Base-by-base conservation (phyloP, 1,140 invertebrate species). In the Physella acuta region DNA sequence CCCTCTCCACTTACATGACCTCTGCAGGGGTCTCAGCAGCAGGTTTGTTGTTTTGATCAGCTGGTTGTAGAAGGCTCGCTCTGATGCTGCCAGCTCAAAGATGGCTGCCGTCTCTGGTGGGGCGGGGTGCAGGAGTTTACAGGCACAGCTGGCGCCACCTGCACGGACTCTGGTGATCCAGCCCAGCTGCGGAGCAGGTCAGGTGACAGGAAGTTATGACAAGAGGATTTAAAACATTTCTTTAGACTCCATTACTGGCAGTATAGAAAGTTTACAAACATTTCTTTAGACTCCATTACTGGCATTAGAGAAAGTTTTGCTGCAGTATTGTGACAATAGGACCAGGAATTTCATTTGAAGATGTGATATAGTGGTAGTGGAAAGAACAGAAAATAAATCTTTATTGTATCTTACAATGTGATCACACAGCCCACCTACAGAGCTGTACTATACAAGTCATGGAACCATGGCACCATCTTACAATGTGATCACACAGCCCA, bases 91-190 rank as follows among this genome's bases (percentile, higher is more conserved):
- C 33, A 79, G 73, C 70, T 81, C 79, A 78, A 78, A 78, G 53
- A 80, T 30, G 17, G 74, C 61, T 30, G 68, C 71, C n/a, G 68
- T 73, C 31, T 74, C 59, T 11, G 70, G 71, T 28, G 69, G 71
- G 17, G 66, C 34, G 2, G 73, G 49, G 51, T 73, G 62, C 67
- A 73, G 67, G 53, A 79, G 71, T 61, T 77, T 69, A 44, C 80
- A 82, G n/a, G 73, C 79, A 71, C 76, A 81, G 70, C 78, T 78
- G 52, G 74, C 71, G 71, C 82, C 82, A 8, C 82, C 82, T 58
- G 81, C 78, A 30, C 70, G 53, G 17, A 84, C 68, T 34, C 72
- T 67, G 26, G 71, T 68, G 16, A 81, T 74, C 79, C 78, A 83
- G 24, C 82, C 80, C 44, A 73, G 56, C 79, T 81, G 64, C 8